Evolutionary conservation across 2,113 vertebrate genomes (phyloP), one percentile per base, ranked within the genome.

Genomic region (Gnathonemus echidnorhynchus): DNA sequence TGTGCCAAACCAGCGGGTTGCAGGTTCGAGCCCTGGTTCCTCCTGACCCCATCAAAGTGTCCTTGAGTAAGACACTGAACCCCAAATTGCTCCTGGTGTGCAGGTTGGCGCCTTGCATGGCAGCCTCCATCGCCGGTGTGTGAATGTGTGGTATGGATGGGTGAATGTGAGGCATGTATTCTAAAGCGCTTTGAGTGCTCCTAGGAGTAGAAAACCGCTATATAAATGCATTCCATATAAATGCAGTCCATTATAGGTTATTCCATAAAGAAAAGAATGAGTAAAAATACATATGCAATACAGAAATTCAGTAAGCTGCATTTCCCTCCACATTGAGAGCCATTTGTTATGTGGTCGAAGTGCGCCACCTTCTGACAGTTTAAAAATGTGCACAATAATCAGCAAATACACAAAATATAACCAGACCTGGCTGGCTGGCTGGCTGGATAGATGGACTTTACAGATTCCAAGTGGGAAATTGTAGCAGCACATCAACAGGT

Each of bases 81-180:
- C 10, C 48, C 10, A 49, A 49, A 11, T 49, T 15, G 49, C 13
- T 15, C 49, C 49, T 0, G 49, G 49, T 13, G 49, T 0, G 49
- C 49, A 15, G 13, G 11, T 15, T 15, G 49, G 49, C 13, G 3
- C 49, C 49, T 3, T 11, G 11, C 11, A 50, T 50, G 49, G 13
- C 49, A 50, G 49, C 49, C 2, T 50, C 3, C 0, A 0, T 0
- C 49, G 0, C 49, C 3, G 11, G 13, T 3, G 49, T 50, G 0
- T 50, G 49, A 15, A 15, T 50, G 49, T 11, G 48, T 42, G 2
- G 48, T 11, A 10, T 49, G 48, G 10, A 49, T 4, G 49, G 49
- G 49, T 50, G 11, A 50, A 50, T 50, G 49, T 15, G 49, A 50
- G 49, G 49, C 49, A 13, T 50, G 13, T 1, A 50, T 15, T 3